Evolutionary conservation across 2,797 vertebrate species (phyloP).

Genomic region (Thunnus albacares): DNA sequence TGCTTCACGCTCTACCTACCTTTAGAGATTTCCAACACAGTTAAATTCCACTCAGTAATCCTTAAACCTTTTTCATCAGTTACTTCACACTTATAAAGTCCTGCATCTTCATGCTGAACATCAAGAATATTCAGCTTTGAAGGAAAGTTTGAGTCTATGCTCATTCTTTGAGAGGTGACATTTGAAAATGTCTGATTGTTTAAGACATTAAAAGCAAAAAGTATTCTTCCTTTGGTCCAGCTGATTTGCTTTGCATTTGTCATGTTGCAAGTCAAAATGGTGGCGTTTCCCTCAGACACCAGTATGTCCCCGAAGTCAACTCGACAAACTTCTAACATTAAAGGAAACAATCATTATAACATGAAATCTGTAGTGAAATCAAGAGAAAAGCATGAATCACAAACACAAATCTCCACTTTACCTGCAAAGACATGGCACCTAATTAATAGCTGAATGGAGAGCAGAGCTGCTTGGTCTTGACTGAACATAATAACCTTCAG

Average conservation of each 20-base stretch:
- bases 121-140: conserved; percentile 22
- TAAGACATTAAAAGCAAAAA: accelerated
- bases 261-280: conserved; percentile 37
- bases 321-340: accelerated
- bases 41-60: conserved; percentile 45
- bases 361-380: neutral
- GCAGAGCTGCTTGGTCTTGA: conserved; percentile 21
- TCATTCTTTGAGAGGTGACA: conserved; percentile 32
- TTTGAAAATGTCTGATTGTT: neutral
- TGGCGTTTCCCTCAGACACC: conserved; percentile 35
- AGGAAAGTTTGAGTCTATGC: neutral
- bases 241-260: accelerated
- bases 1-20: conserved; percentile 36
- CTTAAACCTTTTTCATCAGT: accelerated
- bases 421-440: conserved; percentile 33
- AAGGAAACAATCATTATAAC: neutral
- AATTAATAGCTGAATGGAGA: neutral
- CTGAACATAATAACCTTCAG: conserved; percentile 42
- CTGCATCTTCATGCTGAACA: conserved; percentile 53
- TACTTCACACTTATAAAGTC: conserved; percentile 25
- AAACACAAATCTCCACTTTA: conserved; percentile 35
- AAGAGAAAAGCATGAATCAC: neutral
- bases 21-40: conserved; percentile 25
- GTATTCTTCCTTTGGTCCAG: conserved; percentile 32
- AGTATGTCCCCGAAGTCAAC: accelerated